Percentiles rank a stretch among this genome's conserved stretches.
Conservation (phyloP, 2,888 invertebrate species). For the Eilema depressum region DNA sequence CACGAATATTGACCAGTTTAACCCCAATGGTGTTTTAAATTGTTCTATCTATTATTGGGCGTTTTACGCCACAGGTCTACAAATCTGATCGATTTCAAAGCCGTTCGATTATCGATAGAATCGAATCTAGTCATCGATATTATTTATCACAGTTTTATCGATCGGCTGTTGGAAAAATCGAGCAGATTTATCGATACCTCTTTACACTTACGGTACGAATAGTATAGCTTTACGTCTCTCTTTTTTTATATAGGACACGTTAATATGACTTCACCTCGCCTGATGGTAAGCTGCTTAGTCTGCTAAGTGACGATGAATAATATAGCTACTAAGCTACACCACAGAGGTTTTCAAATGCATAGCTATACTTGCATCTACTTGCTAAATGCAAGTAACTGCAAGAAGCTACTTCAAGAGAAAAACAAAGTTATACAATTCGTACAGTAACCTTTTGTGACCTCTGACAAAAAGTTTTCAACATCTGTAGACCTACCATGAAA, state of each 20-base stretch:
- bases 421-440: background rate
- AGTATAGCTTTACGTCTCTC: background rate
- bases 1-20: too few relatives aligned
- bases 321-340: too few relatives aligned
- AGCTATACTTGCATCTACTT: background rate
- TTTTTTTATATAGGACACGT: too few relatives aligned
- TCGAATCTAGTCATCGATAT: background rate
- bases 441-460: background rate
- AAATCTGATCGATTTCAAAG: conserved; percentile 2
- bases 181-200: background rate
- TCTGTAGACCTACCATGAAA: background rate
- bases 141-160: conserved; percentile 11
- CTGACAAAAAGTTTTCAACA: background rate
- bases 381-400: background rate
- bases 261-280: too few relatives aligned
- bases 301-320: too few relatives aligned
- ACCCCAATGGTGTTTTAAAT: background rate
- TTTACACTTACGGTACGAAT: background rate
- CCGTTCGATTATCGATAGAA: too few relatives aligned
- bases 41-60: conserved; percentile 4
- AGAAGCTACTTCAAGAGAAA: background rate
- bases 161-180: background rate
- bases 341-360: too few relatives aligned
- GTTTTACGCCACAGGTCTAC: background rate
- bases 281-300: too few relatives aligned